phyloP scores from a whole-genome alignment of 2,888 invertebrate genomes.

The Mesopsocus fuscifrons region DNA sequence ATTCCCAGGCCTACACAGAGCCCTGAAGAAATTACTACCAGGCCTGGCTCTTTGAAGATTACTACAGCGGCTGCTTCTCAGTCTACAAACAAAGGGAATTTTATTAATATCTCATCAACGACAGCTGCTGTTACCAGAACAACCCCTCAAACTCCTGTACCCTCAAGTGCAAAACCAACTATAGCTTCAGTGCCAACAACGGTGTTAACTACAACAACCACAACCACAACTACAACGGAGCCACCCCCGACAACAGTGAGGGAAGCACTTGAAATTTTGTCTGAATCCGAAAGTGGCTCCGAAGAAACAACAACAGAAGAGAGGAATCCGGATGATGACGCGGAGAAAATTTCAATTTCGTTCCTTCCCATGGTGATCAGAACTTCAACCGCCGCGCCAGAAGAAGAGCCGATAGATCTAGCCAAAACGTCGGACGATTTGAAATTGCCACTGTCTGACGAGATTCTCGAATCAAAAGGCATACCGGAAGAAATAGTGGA shows the following conservation, averaged over 20 bases:
- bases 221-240: conserved; percentile 10
- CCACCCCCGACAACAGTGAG: no score
- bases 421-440: background rate
- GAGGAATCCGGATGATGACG: conserved; percentile 15
- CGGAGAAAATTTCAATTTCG: conserved; percentile 9
- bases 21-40: background rate
- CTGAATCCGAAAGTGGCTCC: background rate
- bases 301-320: conserved; percentile 14
- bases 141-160: background rate
- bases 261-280: no score
- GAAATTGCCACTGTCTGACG: conserved; percentile 5
- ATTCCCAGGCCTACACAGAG: conserved; percentile 1
- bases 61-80: no score
- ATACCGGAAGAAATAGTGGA: conserved; percentile 15
- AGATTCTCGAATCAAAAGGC: conserved; percentile 10
- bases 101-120: no score
- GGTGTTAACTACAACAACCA: background rate
- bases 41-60: background rate
- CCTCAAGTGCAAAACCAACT: background rate
- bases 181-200: background rate
- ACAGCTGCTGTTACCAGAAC: background rate
- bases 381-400: background rate
- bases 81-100: no score
- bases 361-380: conserved; percentile 5
- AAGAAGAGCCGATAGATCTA: background rate